Conservation (phyloP, 2,797 vertebrate species). For the Buceros bicornis region DNA sequence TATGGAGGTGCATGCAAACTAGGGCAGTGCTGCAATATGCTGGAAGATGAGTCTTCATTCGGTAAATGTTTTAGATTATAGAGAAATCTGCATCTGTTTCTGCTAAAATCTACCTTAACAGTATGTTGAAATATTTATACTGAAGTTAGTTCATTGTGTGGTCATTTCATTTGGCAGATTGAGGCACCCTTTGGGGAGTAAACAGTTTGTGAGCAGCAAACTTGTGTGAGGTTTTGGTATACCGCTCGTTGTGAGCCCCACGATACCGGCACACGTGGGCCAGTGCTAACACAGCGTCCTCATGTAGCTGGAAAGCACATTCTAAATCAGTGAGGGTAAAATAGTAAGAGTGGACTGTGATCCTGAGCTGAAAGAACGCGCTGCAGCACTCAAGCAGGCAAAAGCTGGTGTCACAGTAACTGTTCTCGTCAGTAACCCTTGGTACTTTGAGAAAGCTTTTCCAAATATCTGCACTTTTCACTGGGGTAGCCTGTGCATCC, state of each 20-base stretch:
- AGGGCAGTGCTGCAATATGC: not conserved
- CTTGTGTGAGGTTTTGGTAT: not conserved
- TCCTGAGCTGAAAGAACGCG: not conserved
- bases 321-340: not conserved
- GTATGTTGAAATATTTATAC: too few relatives aligned
- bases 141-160: rapidly evolving
- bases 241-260: not conserved
- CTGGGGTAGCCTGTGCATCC: too few relatives aligned
- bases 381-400: not conserved
- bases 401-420: not conserved
- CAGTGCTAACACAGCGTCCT: not conserved
- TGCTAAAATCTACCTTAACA: not conserved
- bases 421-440: not conserved
- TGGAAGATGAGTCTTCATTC: not conserved
- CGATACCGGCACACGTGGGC: not conserved
- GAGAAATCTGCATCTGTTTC: not conserved
- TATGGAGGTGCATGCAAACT: conserved; percentile 2
- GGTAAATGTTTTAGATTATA: not conserved
- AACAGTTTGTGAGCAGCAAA: not conserved
- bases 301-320: not conserved
- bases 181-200: not conserved
- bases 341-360: not conserved
- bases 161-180: not conserved
- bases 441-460: not conserved
- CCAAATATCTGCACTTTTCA: not conserved